Percentiles rank a stretch among this genome's conserved stretches.
These are phyloP conservation scores for Vireo altiloquus DNA, from an alignment of 2,113 vertebrate genomes.

Conservation along the genomic window DNA sequence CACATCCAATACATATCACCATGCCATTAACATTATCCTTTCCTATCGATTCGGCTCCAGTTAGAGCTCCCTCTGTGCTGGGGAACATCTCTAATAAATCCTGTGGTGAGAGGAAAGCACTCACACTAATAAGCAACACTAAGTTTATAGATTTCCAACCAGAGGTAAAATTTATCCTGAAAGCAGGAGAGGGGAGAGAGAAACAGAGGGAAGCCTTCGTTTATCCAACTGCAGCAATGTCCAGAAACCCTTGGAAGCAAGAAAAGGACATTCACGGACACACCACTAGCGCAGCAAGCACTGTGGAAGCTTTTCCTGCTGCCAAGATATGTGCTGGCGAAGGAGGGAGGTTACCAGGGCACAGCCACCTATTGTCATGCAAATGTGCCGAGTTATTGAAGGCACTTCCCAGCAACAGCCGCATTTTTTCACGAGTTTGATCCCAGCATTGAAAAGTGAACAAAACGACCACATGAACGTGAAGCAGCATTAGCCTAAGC, in stretches of 20 bases:
- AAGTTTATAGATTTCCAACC: not conserved
- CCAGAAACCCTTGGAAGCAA: not conserved
- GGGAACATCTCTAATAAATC: not conserved
- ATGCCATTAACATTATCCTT: not conserved
- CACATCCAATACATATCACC: not conserved
- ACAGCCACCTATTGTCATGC: not conserved
- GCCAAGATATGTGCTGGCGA: not conserved
- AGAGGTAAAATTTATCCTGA: not conserved
- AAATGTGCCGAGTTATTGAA: slow-evolving; percentile 26
- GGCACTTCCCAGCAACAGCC: slow-evolving; percentile 34
- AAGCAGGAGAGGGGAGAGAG: not conserved
- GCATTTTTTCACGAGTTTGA: slow-evolving; percentile 17
- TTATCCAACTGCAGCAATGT: not conserved
- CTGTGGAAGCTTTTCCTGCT: not conserved
- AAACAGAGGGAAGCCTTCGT: not conserved
- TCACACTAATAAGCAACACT: not conserved
- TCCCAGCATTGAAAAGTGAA: slow-evolving; percentile 42
- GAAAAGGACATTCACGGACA: not conserved
- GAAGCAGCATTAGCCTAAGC: not conserved
- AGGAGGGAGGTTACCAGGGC: slow-evolving; percentile 1
- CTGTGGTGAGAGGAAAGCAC: not conserved
- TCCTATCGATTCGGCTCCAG: not conserved
- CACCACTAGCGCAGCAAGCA: not conserved
- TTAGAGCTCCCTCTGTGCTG: not conserved
- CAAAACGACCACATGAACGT: not conserved